Percentiles rank a stretch among this genome's conserved stretches.
phyloP scores from a whole-genome alignment of 2,888 invertebrate genomes.

The Brenthis ino region DNA sequence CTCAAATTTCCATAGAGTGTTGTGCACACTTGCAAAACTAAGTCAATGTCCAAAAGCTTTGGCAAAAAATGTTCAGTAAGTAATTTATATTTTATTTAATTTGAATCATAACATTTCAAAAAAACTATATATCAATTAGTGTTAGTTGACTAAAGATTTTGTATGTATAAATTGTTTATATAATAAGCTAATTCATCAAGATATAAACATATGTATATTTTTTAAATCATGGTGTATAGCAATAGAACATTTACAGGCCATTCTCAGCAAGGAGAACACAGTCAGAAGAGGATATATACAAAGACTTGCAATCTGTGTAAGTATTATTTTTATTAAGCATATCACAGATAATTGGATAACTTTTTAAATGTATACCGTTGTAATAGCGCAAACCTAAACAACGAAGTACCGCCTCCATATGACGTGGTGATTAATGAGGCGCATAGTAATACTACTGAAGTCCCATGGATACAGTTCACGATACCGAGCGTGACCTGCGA shows the following conservation, averaged over 20 bases:
- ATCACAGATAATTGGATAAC: constrained; percentile 2
- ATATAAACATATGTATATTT: not conserved
- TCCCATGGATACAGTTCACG: constrained; percentile 86
- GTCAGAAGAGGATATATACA: constrained; percentile 93
- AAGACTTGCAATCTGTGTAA: constrained; percentile 91
- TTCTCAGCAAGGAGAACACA: constrained; percentile 90
- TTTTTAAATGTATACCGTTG: constrained; percentile 40
- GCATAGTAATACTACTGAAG: constrained; percentile 60
- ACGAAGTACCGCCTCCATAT: constrained; percentile 57
- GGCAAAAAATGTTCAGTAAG: constrained; percentile 88
- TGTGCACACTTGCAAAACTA: constrained; percentile 94
- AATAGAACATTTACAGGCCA: constrained; percentile 80
- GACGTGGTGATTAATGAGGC: constrained; percentile 58
- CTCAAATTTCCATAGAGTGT: constrained; percentile 96
- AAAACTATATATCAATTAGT: too few species aligned
- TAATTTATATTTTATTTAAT: constrained; percentile 46
- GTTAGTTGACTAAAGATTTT: too few species aligned
- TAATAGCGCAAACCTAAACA: constrained; percentile 60
- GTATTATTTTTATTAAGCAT: constrained; percentile 58
- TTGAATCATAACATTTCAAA: too few species aligned
- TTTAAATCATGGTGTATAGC: not conserved
- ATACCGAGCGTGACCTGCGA: constrained; percentile 83
- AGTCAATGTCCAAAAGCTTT: constrained; percentile 89
- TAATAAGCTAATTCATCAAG: not conserved
- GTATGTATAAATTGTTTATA: too few species aligned